phyloP scores from a whole-genome alignment of 2,797 vertebrate genomes.

The Pseudochirops cupreus region DNA sequence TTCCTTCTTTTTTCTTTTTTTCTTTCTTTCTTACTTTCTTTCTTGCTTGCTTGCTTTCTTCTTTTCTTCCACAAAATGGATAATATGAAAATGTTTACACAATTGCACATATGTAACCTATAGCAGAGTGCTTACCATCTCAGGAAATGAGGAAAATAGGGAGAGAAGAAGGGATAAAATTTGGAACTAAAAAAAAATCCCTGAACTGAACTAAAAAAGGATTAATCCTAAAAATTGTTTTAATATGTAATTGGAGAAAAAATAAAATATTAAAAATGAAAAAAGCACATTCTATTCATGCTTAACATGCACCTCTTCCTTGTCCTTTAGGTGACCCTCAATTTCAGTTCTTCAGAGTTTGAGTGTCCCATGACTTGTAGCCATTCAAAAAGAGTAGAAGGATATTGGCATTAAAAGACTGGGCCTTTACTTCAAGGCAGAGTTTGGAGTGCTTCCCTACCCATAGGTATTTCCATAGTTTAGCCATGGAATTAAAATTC shows the following conservation, averaged over 20 bases:
- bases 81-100: too few species aligned
- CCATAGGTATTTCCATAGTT: not conserved
- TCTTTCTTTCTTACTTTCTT: fast-evolving
- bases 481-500: not conserved
- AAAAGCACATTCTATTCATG: not conserved
- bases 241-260: too few species aligned
- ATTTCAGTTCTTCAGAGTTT: not conserved
- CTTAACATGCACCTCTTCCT: not conserved
- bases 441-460: not conserved
- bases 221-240: too few species aligned
- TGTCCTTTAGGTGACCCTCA: not conserved
- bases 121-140: too few species aligned
- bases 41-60: not conserved
- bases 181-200: too few species aligned
- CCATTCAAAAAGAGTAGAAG: not conserved
- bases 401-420: not conserved
- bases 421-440: not conserved
- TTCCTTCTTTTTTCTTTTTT: fast-evolving
- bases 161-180: too few species aligned
- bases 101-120: too few species aligned
- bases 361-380: not conserved
- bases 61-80: not conserved
- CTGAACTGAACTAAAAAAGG: too few species aligned
- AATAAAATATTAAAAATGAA: too few species aligned
- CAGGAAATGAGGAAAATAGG: too few species aligned